Conservation (phyloP, 2,113 vertebrate species). For the Nothocercus julius region DNA sequence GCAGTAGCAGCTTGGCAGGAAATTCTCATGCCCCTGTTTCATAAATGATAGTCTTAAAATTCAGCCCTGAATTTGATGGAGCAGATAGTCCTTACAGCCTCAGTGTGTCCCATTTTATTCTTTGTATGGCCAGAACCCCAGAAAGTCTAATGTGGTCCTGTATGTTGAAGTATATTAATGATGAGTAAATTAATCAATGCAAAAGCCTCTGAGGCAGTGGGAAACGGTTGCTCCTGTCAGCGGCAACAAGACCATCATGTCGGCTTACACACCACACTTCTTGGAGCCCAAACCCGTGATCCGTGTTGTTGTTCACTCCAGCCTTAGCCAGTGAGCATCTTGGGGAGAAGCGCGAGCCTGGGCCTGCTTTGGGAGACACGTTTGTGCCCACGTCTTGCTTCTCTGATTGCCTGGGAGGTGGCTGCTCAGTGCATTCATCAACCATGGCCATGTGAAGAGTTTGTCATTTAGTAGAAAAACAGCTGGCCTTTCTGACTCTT, state of each 20-base stretch:
- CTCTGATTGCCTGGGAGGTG: rapidly evolving
- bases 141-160: background rate
- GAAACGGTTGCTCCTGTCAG: background rate
- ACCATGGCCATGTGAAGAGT: background rate
- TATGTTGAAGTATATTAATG: rapidly evolving
- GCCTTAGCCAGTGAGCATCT: background rate
- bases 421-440: rapidly evolving
- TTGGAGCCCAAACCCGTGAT: background rate
- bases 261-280: background rate
- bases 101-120: background rate
- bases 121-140: background rate
- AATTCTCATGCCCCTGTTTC: background rate
- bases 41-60: background rate
- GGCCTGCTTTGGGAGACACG: background rate
- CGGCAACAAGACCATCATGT: background rate
- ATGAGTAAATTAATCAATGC: background rate
- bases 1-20: background rate
- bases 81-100: background rate
- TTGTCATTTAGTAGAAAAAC: background rate
- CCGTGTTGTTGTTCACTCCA: rapidly evolving
- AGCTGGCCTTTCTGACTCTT: background rate
- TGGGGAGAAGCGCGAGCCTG: background rate
- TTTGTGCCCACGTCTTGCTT: background rate
- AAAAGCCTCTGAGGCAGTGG: background rate
- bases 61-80: background rate